Conservation (phyloP, 1,140 invertebrate species). For the Megathymus violae region DNA sequence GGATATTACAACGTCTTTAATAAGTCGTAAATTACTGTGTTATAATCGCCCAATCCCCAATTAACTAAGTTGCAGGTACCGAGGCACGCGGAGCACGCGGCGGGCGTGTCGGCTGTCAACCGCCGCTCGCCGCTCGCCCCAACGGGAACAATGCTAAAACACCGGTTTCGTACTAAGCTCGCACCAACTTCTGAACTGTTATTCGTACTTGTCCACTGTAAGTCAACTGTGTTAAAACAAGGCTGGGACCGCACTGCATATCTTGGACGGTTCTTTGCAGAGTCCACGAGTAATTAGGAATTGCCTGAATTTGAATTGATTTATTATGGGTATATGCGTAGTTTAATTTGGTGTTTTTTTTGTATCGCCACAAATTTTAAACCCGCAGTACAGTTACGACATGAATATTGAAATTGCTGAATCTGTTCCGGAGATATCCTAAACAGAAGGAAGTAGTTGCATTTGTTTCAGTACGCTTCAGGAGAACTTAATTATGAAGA, state of each 20-base stretch:
- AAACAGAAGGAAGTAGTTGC: too few relatives aligned
- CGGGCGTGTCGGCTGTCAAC: constrained; percentile 26
- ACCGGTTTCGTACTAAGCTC: constrained; percentile 10
- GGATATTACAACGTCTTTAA: not conserved
- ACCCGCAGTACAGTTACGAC: too few relatives aligned
- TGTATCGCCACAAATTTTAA: too few relatives aligned
- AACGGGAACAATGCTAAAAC: constrained; percentile 26
- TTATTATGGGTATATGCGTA: too few relatives aligned
- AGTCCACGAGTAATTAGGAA: not conserved
- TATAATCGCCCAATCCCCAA: constrained; percentile 8
- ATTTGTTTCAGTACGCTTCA: too few relatives aligned
- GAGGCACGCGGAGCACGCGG: constrained; percentile 10
- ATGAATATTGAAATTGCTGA: too few relatives aligned
- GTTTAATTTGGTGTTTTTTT: too few relatives aligned
- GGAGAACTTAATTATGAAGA: too few relatives aligned
- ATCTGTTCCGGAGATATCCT: too few relatives aligned
- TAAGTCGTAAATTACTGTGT: not conserved
- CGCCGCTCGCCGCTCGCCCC: constrained; percentile 9
- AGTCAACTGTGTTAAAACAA: constrained; percentile 1
- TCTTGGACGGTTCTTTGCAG: not conserved
- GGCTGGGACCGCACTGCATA: not conserved
- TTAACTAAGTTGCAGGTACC: not conserved
- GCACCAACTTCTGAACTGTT: constrained; percentile 21
- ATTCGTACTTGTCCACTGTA: constrained; percentile 27
- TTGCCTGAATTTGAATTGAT: too few relatives aligned